Evolutionary conservation across 1,140 invertebrate species (phyloP).

Genomic region (Colletes latitarsis): DNA sequence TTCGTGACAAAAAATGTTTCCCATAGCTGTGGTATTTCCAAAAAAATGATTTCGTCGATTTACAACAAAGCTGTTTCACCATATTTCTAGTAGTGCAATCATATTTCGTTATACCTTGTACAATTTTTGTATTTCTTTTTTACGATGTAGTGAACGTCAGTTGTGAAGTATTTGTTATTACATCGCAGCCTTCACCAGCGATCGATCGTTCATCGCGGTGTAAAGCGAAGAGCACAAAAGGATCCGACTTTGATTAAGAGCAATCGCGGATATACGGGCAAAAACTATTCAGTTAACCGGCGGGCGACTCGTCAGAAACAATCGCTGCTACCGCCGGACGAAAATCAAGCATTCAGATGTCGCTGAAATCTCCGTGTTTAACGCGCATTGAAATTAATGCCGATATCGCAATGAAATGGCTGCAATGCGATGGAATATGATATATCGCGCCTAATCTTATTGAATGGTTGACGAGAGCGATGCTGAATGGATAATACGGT

Average conservation of each 20-base stretch:
- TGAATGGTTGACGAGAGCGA: neutral
- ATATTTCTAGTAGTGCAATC: too few relatives aligned
- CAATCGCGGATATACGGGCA: neutral
- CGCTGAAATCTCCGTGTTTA: slow-evolving; percentile 11
- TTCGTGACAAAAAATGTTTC: too few relatives aligned
- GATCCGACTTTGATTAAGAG: slow-evolving; percentile 17
- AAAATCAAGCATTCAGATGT: slow-evolving; percentile 17
- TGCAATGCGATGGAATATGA: neutral
- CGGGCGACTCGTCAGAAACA: neutral
- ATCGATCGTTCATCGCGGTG: neutral
- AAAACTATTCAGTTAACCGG: neutral
- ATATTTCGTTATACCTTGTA: too few relatives aligned
- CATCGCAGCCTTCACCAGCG: neutral
- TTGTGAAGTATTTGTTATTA: too few relatives aligned
- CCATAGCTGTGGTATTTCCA: too few relatives aligned
- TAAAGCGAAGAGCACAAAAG: neutral
- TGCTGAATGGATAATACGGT: neutral
- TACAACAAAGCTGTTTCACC: too few relatives aligned
- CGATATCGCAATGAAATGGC: slow-evolving; percentile 2
- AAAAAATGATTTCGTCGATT: too few relatives aligned
- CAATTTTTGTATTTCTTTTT: too few relatives aligned
- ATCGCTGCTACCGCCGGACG: neutral
- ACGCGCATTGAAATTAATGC: slow-evolving; percentile 19
- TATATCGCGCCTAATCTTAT: slow-evolving; percentile 16
- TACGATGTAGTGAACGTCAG: too few relatives aligned